Conservation (phyloP, 2,888 invertebrate species). For the Heliothis peltigera region DNA sequence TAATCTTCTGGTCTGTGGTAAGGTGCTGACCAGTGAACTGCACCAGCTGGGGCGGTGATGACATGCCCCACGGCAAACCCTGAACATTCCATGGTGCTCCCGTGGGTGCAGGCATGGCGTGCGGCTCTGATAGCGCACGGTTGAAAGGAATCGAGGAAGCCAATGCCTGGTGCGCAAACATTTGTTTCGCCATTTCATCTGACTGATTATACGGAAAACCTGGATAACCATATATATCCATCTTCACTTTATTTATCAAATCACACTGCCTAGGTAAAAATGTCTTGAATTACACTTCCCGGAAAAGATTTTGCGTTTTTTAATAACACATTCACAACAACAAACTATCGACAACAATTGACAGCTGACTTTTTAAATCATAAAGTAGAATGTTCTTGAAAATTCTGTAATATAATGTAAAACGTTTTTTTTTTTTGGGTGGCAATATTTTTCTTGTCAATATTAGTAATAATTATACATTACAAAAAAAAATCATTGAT, state of each 20-base stretch:
- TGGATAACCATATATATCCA: slow-evolving; percentile 83
- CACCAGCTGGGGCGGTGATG: slow-evolving; percentile 82
- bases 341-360: slow-evolving; percentile 47
- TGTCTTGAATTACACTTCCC: slow-evolving; percentile 27
- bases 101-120: slow-evolving; percentile 82
- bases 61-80: slow-evolving; percentile 88
- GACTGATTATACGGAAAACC: slow-evolving; percentile 78
- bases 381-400: slow-evolving; percentile 56
- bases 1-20: slow-evolving; percentile 65
- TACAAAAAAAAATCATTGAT: too few species aligned
- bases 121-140: slow-evolving; percentile 70
- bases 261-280: slow-evolving; percentile 18
- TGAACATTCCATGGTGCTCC: slow-evolving; percentile 89
- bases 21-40: slow-evolving; percentile 84
- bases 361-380: slow-evolving; percentile 50
- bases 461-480: not conserved
- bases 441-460: slow-evolving; percentile 12
- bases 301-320: slow-evolving; percentile 22
- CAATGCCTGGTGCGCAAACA: slow-evolving; percentile 81
- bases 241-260: slow-evolving; percentile 54
- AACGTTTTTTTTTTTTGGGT: not conserved
- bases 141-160: slow-evolving; percentile 71
- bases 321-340: slow-evolving; percentile 44
- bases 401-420: slow-evolving; percentile 32
- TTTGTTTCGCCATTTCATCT: slow-evolving; percentile 82